Percentiles rank a stretch among this genome's conserved stretches.
Conservation (phyloP, 2,113 vertebrate species). For the Synchiropus splendidus region DNA sequence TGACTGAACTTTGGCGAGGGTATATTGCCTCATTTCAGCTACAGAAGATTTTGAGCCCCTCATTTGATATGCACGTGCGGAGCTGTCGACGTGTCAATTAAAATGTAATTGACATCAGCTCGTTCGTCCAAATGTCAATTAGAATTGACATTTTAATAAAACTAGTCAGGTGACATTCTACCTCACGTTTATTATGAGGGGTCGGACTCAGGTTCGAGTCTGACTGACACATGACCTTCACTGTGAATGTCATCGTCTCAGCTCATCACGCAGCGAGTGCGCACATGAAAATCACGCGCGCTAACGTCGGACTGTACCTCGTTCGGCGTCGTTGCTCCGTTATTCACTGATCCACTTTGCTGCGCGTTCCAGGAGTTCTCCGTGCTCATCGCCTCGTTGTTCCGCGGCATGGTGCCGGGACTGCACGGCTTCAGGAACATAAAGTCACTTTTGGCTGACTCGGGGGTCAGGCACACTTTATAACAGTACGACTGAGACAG, state of each 20-base stretch:
- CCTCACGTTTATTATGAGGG: neutral
- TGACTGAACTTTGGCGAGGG: too few species aligned
- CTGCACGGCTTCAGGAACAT: slow-evolving; percentile 89
- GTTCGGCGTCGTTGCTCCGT: slow-evolving; percentile 70
- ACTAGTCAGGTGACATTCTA: too few species aligned
- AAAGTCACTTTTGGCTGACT: slow-evolving; percentile 86
- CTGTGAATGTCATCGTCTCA: slow-evolving; percentile 23
- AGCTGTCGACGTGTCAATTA: slow-evolving; percentile 39
- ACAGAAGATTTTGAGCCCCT: too few species aligned
- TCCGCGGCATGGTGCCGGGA: slow-evolving; percentile 63
- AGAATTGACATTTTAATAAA: too few species aligned
- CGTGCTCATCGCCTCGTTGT: slow-evolving; percentile 73
- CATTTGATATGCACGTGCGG: slow-evolving; percentile 19
- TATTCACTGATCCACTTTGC: slow-evolving; percentile 56
- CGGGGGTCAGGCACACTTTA: slow-evolving; percentile 81
- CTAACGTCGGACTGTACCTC: slow-evolving; percentile 57
- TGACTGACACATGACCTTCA: slow-evolving; percentile 45
- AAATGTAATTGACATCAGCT: slow-evolving; percentile 24
- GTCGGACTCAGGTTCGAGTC: neutral
- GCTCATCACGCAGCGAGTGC: too few species aligned
- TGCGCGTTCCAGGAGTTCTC: slow-evolving; percentile 68
- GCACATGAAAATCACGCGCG: too few species aligned
- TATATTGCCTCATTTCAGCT: too few species aligned
- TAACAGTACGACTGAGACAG: slow-evolving; percentile 80
- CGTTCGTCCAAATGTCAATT: slow-evolving; percentile 1